Base-by-base conservation (phyloP, 92 coral and sea anemone genomes). In the Palythoa caribaeorum region DNA sequence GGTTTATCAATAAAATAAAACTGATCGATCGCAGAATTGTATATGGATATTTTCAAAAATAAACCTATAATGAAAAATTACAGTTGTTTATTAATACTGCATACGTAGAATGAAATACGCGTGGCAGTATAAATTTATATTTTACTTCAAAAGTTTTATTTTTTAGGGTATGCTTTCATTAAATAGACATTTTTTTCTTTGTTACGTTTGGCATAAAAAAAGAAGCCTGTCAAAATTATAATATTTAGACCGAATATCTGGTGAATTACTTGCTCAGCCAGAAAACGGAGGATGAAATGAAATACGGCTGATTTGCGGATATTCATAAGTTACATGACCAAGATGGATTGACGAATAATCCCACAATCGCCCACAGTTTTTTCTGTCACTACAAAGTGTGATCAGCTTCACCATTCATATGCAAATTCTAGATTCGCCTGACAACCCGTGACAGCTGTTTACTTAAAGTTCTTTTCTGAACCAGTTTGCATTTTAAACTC, bases 401-500 rank as follows among this genome's bases (percentile, higher is more conserved):
- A 66, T 21, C 55, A 63, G 39, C 44, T 60, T 13, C 63, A 2
- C 50, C 63, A 81, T 81, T 81, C 86, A 81, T 81, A 81, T 81
- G 86, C 74, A 81, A 81, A 81, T 79, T 81, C 47, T 44, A 47
- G 10, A 5, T 47, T 68, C 63, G 19, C 40, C 20, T 66, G 86
- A 81, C 76, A 81, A 35, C 60, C 59, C 37, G 59, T 39, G 86
- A 65, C 86, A 81, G 86, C 86, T 81, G 86, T 81, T 48, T 81
- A 69, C 48, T 81, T 71, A 66, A 81, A 47, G 38, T 40, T 47
- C 47, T 50, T 68, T n/a, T 81, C 44, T 40, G 50, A 44, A 8
- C 40, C 16, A 39, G 59, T 81, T 68, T 48, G 86, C 86, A 81
- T 81, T 81, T 81, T 81, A 36, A 81, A 81, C 86, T 47, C 59